These are phyloP conservation scores for Drosophila setosimentum DNA, from an alignment of 2,888 invertebrate genomes.

Conservation along the genomic window DNA sequence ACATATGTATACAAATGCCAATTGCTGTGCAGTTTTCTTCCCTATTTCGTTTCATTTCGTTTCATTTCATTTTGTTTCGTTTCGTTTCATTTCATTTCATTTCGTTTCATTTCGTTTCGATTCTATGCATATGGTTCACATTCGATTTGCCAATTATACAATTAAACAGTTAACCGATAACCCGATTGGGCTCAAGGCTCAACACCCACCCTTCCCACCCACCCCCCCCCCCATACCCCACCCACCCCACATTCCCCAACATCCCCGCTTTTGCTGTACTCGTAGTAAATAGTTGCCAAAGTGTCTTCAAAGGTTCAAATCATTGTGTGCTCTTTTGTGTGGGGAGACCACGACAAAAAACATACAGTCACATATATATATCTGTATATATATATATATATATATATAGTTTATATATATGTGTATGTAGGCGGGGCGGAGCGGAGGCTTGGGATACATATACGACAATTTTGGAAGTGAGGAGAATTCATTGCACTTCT, in stretches of 20 bases:
- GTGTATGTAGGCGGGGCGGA: neutral
- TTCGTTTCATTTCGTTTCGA: conserved; percentile 3
- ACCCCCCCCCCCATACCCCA: neutral
- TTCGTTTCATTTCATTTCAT: neutral
- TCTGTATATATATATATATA: neutral
- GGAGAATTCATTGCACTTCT: neutral
- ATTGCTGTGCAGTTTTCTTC: conserved; percentile 38
- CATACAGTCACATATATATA: too few relatives aligned
- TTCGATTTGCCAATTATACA: conserved; percentile 21
- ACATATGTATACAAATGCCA: conserved; percentile 58
- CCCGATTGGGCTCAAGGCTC: conserved; percentile 12
- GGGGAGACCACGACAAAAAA: conserved; percentile 14
- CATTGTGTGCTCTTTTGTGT: conserved; percentile 9
- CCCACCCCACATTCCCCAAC: neutral
- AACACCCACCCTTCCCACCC: neutral
- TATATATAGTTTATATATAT: neutral
- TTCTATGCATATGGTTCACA: conserved; percentile 20
- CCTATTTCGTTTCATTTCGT: neutral
- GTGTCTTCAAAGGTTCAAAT: conserved; percentile 13
- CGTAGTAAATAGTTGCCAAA: conserved; percentile 2
- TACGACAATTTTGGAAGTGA: conserved; percentile 7
- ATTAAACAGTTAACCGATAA: conserved; percentile 9
- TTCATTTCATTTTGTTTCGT: neutral
- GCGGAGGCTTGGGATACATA: conserved; percentile 9
- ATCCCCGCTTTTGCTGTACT: conserved; percentile 23